phyloP scores from a whole-genome alignment of 2,888 invertebrate genomes.

The Morpho achilles region DNA sequence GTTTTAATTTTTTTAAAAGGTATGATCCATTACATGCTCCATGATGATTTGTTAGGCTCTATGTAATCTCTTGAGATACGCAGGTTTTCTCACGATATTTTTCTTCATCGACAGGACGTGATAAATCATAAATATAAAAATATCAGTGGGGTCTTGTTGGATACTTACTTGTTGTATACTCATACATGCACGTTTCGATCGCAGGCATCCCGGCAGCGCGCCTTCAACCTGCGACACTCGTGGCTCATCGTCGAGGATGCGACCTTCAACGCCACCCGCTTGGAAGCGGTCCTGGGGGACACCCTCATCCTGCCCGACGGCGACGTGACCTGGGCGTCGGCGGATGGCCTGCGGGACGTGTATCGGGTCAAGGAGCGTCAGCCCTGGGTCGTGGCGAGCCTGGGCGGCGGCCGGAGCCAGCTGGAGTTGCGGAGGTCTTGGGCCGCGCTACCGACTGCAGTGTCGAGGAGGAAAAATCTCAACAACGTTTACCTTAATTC shows the following conservation, averaged over 20 bases:
- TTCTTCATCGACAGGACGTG: too few relatives aligned
- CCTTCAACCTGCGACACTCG: conserved; percentile 52
- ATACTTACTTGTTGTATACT: too few relatives aligned
- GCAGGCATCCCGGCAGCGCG: conserved; percentile 53
- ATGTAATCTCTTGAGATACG: too few relatives aligned
- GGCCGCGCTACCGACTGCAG: conserved; percentile 40
- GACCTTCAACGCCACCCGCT: conserved; percentile 30
- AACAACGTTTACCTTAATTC: conserved; percentile 44
- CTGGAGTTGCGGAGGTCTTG: conserved; percentile 37
- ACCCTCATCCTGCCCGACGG: conserved; percentile 52
- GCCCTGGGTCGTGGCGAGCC: conserved; percentile 34
- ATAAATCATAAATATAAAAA: too few relatives aligned
- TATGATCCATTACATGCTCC: too few relatives aligned
- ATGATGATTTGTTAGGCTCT: too few relatives aligned
- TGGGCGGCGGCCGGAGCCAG: conserved; percentile 29
- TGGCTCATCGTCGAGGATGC: conserved; percentile 53
- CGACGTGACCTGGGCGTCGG: conserved; percentile 50
- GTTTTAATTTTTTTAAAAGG: too few relatives aligned
- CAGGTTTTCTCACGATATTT: too few relatives aligned
- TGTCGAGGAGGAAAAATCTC: conserved; percentile 48
- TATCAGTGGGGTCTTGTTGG: too few relatives aligned
- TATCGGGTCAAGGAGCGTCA: conserved; percentile 43
- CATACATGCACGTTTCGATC: conserved; percentile 2
- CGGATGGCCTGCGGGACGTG: conserved; percentile 43
- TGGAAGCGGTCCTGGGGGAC: conserved; percentile 34